Evolutionary conservation across 2,113 vertebrate genomes (phyloP), one percentile per base, ranked within the genome.

Genomic region (Mustela lutreola): DNA sequence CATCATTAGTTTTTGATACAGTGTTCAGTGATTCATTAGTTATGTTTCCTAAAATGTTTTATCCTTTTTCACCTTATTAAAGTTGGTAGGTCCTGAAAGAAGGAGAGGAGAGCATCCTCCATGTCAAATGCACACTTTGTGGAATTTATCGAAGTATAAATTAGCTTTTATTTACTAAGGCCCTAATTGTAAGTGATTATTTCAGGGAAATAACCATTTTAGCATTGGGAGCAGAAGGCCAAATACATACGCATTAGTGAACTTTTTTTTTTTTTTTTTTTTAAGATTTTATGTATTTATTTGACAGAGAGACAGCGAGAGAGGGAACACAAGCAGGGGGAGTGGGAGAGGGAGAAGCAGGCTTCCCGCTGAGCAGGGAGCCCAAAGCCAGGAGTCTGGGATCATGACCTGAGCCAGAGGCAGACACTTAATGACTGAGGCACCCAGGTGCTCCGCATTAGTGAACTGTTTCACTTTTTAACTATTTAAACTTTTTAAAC

Each of bases 161-260:
- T 19, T 84, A 71, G 79, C 53, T 83, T 92, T 84, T 62, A 73
- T 48, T 94, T 92, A 81, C 21, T 82, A 90, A 94, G 7, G 4
- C 18, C 33, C n/a, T 95, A 81, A 81, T 95, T 80, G 39, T 95
- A 48, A 87, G 4, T 73, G 58, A 87, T 16, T 26, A 78, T 82
- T 58, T 45, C 60, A 83, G 60, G 21, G 36, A 94, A 87, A 53
- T 28, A 86, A 48, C 36, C 21, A 42, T 53, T 76, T 94, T 21
- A 89, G 16, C 33, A 18, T 5, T 94, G 63, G 39, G 8, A 92
- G 36, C 11, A 58, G 56, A 58, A 58, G n/a, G 16, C 83, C 21
- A 94, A 95, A 81, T 18, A 80, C 1, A 28, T 33, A 56, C 14
- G 48, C 24, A 76, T 48, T 62, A 50, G 26, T 85, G 82, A 71